These are phyloP conservation scores for Azorinus chamasolen DNA, from an alignment of 2,888 invertebrate species.

Conservation along the genomic window DNA sequence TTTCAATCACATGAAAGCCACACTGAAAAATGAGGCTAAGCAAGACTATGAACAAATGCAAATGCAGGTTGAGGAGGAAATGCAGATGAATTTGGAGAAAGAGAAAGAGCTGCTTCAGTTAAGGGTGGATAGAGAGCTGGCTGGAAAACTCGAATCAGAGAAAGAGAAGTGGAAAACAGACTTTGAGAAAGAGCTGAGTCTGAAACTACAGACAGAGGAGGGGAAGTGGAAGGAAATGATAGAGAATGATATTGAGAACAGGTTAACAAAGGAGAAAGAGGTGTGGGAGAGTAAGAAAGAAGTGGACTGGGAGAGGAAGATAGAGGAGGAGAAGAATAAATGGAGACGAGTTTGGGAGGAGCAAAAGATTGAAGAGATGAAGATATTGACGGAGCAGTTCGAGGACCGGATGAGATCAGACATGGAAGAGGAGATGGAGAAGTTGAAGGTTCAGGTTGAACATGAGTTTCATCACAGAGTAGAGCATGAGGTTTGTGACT, in stretches of 20 bases:
- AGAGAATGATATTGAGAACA: constrained; percentile 53
- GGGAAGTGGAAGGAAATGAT: constrained; percentile 59
- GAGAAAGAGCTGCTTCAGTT: constrained; percentile 44
- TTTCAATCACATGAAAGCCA: constrained; percentile 50
- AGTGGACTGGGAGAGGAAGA: constrained; percentile 23
- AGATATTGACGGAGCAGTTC: constrained; percentile 29
- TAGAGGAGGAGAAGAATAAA: constrained; percentile 37
- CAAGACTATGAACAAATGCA: constrained; percentile 39
- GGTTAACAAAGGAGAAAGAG: constrained; percentile 51
- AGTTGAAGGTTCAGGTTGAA: constrained; percentile 46
- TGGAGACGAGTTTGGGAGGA: constrained; percentile 31
- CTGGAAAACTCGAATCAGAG: constrained; percentile 60
- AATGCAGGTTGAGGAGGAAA: constrained; percentile 45
- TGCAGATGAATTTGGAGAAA: constrained; percentile 35
- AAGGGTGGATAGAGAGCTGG: constrained; percentile 56
- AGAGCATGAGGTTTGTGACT: constrained; percentile 58
- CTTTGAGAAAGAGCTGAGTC: constrained; percentile 61
- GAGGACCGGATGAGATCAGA: constrained; percentile 41
- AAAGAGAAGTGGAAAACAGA: constrained; percentile 66
- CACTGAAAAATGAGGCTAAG: constrained; percentile 43
- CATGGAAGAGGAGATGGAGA: constrained; percentile 58
- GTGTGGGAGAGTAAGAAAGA: constrained; percentile 33
- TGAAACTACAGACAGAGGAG: constrained; percentile 56
- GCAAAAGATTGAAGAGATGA: constrained; percentile 51
- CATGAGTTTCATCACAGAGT: constrained; percentile 47